A percentile compares a stretch with the other conserved stretches of the same genome.
phyloP scores from a whole-genome alignment of 2,797 vertebrate species.

The Antrozous pallidus region DNA sequence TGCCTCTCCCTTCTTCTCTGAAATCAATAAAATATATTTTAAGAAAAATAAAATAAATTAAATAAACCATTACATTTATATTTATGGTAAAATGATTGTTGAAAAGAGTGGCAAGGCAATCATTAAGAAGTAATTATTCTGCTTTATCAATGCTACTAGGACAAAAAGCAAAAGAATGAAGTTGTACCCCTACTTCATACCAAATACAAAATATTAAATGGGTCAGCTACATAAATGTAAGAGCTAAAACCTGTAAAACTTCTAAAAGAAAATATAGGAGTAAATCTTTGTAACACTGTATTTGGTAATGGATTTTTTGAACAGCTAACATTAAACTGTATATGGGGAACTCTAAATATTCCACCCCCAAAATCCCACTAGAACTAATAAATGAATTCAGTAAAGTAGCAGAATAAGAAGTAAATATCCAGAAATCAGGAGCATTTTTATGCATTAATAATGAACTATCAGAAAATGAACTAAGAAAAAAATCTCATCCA shows the following conservation, averaged over 20 bases:
- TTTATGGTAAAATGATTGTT: slow-evolving; percentile 6
- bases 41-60: too few relatives aligned
- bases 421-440: too few relatives aligned
- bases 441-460: too few relatives aligned
- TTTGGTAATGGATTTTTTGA: neutral
- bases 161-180: neutral
- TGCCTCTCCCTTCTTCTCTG: too few relatives aligned
- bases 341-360: too few relatives aligned
- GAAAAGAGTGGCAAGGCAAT: neutral
- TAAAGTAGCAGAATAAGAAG: too few relatives aligned
- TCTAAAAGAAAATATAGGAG: neutral
- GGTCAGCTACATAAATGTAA: neutral
- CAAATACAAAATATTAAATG: neutral
- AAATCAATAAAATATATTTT: too few relatives aligned
- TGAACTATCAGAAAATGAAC: too few relatives aligned
- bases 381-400: too few relatives aligned
- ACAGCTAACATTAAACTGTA: neutral
- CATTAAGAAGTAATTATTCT: neutral
- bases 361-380: too few relatives aligned
- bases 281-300: neutral
- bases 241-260: neutral
- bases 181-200: neutral
- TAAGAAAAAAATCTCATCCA: too few relatives aligned
- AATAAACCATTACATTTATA: neutral
- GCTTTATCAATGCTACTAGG: neutral